Percentiles rank a stretch among this genome's conserved stretches.
Conservation (phyloP, 2,888 invertebrate species). For the Rotaria magnacalcarata region DNA sequence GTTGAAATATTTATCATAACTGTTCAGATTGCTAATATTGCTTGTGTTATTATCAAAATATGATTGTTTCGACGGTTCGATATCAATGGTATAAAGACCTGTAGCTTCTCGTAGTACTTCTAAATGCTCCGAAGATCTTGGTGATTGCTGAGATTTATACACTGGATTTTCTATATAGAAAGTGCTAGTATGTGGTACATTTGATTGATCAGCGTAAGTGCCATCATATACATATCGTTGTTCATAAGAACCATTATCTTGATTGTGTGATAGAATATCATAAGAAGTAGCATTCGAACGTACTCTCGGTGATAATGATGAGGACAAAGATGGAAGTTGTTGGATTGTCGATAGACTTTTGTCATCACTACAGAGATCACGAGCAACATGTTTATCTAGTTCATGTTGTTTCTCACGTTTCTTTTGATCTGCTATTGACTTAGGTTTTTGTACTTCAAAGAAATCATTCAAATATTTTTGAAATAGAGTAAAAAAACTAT, state of each 20-base stretch:
- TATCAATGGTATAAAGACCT: no score
- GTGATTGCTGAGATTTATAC: background rate
- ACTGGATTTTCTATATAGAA: background rate
- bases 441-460: background rate
- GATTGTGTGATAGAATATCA: background rate
- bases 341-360: background rate
- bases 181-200: background rate
- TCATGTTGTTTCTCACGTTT: background rate
- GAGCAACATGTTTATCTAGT: background rate
- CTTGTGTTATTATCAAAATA: no score
- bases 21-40: no score
- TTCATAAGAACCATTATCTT: background rate
- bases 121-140: background rate
- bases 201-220: background rate
- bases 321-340: background rate
- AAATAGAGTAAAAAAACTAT: background rate
- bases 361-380: background rate
- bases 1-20: no score
- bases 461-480: background rate
- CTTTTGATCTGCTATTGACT: background rate
- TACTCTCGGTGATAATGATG: background rate
- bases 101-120: background rate
- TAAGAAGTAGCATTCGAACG: background rate
- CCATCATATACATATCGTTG: background rate
- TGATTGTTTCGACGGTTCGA: no score